These are phyloP conservation scores for Pantala flavescens DNA, from an alignment of 1,140 invertebrate genomes.

Conservation along the genomic window DNA sequence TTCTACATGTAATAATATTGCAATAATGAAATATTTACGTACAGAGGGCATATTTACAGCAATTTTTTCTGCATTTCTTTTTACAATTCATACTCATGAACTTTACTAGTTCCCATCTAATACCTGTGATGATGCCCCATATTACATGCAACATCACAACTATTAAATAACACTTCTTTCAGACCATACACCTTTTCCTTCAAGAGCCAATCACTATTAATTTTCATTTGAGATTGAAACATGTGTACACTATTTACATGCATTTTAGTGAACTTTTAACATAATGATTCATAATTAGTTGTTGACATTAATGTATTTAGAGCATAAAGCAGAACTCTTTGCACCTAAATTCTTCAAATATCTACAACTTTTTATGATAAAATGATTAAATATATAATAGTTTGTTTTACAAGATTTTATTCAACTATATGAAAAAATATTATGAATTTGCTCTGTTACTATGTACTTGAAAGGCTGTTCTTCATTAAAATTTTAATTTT, in stretches of 20 bases:
- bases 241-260: conserved; percentile 8
- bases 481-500: neutral
- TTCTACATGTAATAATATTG: neutral
- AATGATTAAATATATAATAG: neutral
- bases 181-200: neutral
- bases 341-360: neutral
- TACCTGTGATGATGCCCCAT: neutral
- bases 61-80: neutral
- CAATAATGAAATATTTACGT: neutral
- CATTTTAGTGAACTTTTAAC: neutral
- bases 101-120: neutral
- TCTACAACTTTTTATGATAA: neutral
- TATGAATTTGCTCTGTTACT: neutral
- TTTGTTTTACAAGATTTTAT: neutral
- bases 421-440: conserved; percentile 1
- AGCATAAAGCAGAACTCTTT: neutral
- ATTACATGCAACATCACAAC: neutral
- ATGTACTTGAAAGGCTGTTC: neutral
- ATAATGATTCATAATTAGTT: neutral
- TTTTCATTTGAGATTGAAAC: neutral
- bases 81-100: neutral
- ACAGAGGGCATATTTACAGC: neutral
- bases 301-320: neutral
- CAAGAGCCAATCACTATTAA: neutral
- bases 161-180: neutral